These are phyloP conservation scores for Hypotaenidia okinawae DNA, from an alignment of 2,797 vertebrate genomes.

Conservation along the genomic window DNA sequence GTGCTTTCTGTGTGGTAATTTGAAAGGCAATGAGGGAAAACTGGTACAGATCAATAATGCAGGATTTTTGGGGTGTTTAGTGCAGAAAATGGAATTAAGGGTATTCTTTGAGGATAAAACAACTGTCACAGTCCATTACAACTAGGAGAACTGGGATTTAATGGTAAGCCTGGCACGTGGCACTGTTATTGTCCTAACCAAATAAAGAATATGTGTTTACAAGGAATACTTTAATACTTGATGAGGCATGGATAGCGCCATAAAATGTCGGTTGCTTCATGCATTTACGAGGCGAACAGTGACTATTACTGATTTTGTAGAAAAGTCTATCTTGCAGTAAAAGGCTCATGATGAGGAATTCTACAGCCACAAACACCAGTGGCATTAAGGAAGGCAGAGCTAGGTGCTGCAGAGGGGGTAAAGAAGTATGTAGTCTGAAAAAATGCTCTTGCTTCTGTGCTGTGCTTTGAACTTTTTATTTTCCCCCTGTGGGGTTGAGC, in stretches of 20 bases:
- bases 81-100: neutral
- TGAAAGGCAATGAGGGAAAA: constrained; percentile 53
- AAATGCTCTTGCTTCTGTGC: neutral
- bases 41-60: constrained; percentile 35
- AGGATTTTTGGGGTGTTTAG: constrained; percentile 29
- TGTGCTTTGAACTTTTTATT: neutral
- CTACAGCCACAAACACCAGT: neutral
- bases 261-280: constrained; percentile 18
- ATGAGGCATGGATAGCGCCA: constrained; percentile 23
- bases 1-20: constrained; percentile 22
- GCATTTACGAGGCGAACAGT: constrained; percentile 25
- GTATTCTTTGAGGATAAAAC: constrained; percentile 37
- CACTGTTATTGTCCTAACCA: constrained; percentile 29
- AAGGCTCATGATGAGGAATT: neutral
- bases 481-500: neutral
- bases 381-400: neutral
- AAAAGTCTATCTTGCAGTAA: constrained; percentile 22
- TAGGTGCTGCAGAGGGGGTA: neutral
- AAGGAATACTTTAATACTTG: constrained; percentile 48
- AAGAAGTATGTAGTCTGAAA: neutral
- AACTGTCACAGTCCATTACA: constrained; percentile 46
- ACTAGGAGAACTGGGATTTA: constrained; percentile 16
- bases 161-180: constrained; percentile 9
- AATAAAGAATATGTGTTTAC: constrained; percentile 58
- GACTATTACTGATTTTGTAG: constrained; percentile 13